A percentile compares a stretch with the other conserved stretches of the same genome.
These are phyloP conservation scores for Chrysolophus pictus DNA, from an alignment of 2,797 vertebrate species.

Conservation along the genomic window DNA sequence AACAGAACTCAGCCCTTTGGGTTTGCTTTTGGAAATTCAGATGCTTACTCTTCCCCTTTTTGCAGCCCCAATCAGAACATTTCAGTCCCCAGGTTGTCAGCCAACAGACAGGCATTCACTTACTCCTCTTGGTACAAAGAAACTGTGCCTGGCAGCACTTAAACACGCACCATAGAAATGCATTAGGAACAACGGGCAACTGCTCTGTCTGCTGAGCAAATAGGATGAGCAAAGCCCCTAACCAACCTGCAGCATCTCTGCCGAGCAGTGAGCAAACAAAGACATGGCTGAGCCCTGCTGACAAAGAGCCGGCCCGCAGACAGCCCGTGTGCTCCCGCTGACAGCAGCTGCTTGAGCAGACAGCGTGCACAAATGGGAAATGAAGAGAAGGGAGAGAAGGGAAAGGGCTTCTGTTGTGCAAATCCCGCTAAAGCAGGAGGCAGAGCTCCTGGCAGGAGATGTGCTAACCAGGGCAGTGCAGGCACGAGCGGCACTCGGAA, in stretches of 20 bases:
- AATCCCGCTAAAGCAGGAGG: not conserved
- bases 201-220: conserved; percentile 14
- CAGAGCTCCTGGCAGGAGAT: not conserved
- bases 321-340: conserved; percentile 12
- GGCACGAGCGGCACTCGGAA: not conserved
- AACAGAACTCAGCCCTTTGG: not conserved
- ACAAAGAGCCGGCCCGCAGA: conserved; percentile 47
- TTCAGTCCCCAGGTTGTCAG: not conserved
- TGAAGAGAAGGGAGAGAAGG: not conserved
- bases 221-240: not conserved
- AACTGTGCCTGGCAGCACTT: not conserved
- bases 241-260: conserved; percentile 27
- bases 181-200: not conserved
- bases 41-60: not conserved
- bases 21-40: not conserved
- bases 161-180: not conserved
- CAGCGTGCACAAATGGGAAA: not conserved
- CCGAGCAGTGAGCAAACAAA: not conserved
- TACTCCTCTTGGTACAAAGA: not conserved
- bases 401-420: conserved; percentile 19
- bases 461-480: not conserved
- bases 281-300: conserved; percentile 27
- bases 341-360: not conserved
- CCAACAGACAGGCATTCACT: not conserved
- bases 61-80: not conserved